Evolutionary conservation across 2,113 vertebrate species (phyloP).

Genomic region (Scatophagus argus): DNA sequence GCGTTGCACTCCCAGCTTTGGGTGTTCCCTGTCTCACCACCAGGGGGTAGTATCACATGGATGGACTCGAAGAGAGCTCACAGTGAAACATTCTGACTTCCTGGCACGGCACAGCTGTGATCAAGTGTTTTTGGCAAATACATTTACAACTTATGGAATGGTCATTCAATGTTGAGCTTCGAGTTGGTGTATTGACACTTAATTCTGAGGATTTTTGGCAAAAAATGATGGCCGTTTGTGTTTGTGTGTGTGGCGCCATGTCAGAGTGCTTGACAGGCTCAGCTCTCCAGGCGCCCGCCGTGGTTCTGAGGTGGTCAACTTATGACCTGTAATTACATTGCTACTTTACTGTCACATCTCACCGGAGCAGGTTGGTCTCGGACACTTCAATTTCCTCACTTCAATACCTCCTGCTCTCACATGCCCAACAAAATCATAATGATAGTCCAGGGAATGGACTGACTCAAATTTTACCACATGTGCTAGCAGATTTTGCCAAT

Average conservation of each 20-base stretch:
- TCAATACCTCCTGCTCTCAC: conserved; percentile 58
- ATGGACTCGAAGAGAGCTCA: conserved; percentile 26
- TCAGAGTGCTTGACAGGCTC: conserved; percentile 65
- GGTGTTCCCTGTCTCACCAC: conserved; percentile 50
- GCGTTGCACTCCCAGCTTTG: neutral
- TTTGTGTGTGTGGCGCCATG: conserved; percentile 6
- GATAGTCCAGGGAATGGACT: conserved; percentile 34
- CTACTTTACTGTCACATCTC: conserved; percentile 70
- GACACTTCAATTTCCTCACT: conserved; percentile 67
- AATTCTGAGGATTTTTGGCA: conserved; percentile 6
- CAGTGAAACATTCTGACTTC: neutral
- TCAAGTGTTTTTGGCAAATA: conserved; percentile 21
- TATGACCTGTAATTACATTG: conserved; percentile 83
- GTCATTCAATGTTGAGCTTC: neutral
- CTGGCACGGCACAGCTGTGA: conserved; percentile 8
- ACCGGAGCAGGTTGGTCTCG: conserved; percentile 53
- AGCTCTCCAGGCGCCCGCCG: conserved; percentile 56
- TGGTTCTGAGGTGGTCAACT: conserved; percentile 75
- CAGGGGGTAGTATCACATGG: conserved; percentile 75
- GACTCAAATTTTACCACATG: conserved; percentile 25
- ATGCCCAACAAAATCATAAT: conserved; percentile 54
- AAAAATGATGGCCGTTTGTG: neutral
- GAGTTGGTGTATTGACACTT: neutral
- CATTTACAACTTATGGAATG: neutral
- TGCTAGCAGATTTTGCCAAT: neutral